Evolutionary conservation across 2,888 invertebrate genomes (phyloP).

Genomic region (Frankliniella intonsa): DNA sequence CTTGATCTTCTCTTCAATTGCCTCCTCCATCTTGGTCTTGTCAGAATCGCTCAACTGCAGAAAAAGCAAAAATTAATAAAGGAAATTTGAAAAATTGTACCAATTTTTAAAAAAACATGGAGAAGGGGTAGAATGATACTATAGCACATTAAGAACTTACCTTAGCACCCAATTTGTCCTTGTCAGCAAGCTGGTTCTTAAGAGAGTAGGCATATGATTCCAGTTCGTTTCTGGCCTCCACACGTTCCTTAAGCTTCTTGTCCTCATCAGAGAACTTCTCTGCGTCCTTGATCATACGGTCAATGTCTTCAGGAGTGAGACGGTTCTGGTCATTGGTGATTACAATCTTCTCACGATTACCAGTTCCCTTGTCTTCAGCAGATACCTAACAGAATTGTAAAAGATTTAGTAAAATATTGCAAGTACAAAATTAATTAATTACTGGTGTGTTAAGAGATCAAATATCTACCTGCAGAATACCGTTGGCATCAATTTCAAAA

Average conservation of each 20-base stretch:
- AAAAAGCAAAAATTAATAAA: conserved; percentile 27
- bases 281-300: conserved; percentile 98
- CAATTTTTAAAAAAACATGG: too few relatives aligned
- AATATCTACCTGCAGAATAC: conserved; percentile 67
- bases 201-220: conserved; percentile 96
- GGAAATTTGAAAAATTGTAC: too few relatives aligned
- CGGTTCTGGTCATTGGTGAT: conserved; percentile 98
- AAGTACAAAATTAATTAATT: conserved; percentile 10
- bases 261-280: conserved; percentile 99
- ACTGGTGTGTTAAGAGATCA: neutral
- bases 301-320: conserved; percentile 95
- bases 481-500: conserved; percentile 92
- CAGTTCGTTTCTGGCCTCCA: conserved; percentile 93
- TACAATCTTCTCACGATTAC: conserved; percentile 96
- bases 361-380: conserved; percentile 98
- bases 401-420: conserved; percentile 17
- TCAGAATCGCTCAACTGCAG: conserved; percentile 71
- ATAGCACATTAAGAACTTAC: conserved; percentile 41
- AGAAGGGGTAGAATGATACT: too few relatives aligned
- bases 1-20: conserved; percentile 94
- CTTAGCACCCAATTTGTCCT: conserved; percentile 94
- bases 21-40: conserved; percentile 89
- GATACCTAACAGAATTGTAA: conserved; percentile 58
- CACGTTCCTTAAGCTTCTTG: conserved; percentile 91
- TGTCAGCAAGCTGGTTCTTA: conserved; percentile 94